A percentile compares a stretch with the other conserved stretches of the same genome.
phyloP scores from a whole-genome alignment of 2,113 vertebrate genomes.

The Microtus ochrogaster region DNA sequence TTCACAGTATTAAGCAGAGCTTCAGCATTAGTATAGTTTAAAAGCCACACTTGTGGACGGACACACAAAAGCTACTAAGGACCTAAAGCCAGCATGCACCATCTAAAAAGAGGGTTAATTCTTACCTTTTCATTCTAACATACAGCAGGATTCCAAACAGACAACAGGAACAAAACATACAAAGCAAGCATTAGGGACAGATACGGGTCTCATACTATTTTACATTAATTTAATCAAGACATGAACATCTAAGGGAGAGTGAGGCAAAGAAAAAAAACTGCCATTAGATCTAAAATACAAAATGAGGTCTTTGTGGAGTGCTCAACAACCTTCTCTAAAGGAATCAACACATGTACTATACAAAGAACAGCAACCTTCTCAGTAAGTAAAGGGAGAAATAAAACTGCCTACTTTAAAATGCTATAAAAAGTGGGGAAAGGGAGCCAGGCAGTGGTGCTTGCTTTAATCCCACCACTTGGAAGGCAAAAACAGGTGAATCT shows the following conservation, averaged over 20 bases:
- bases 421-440: neutral
- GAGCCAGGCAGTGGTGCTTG: neutral
- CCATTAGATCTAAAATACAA: conserved; percentile 55
- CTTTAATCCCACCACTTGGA: neutral
- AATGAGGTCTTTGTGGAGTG: conserved; percentile 42
- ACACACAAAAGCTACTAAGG: conserved; percentile 79
- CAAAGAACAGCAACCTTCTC: conserved; percentile 51
- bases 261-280: neutral
- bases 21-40: conserved; percentile 74
- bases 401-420: conserved; percentile 47
- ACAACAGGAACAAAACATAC: conserved; percentile 98
- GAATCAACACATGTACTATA: conserved; percentile 11
- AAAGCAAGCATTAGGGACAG: conserved; percentile 96
- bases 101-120: conserved; percentile 90
- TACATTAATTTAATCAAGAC: conserved; percentile 82
- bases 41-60: conserved; percentile 72
- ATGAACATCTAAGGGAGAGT: conserved; percentile 65
- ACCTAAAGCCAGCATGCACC: conserved; percentile 92
- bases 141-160: conserved; percentile 99
- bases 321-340: conserved; percentile 1
- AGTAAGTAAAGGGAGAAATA: conserved; percentile 33
- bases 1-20: conserved; percentile 76
- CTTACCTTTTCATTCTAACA: conserved; percentile 99
- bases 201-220: conserved; percentile 82
- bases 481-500: neutral